Evolutionary conservation across 23 tunicate genomes (phyloP).

Genomic region (Styela clava): DNA sequence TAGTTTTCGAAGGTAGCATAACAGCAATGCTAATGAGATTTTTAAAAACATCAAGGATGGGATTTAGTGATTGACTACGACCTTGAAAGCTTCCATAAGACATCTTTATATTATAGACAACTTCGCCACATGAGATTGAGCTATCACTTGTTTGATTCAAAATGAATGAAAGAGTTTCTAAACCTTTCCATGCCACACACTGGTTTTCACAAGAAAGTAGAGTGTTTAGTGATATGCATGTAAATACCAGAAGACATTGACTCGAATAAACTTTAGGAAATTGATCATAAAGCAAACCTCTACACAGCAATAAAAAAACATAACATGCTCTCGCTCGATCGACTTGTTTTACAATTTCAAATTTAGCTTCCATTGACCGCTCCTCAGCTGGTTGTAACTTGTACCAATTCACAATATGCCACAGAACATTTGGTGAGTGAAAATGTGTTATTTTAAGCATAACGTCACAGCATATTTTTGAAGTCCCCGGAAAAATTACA

Average conservation of each 20-base stretch:
- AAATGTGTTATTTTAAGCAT: neutral
- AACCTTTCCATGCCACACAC: slow-evolving; percentile 27
- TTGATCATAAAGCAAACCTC: slow-evolving; percentile 10
- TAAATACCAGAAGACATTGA: neutral
- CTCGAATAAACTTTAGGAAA: slow-evolving; percentile 6
- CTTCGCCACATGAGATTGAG: neutral
- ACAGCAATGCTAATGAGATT: neutral
- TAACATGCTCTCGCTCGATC: slow-evolving; percentile 3
- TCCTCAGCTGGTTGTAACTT: slow-evolving; percentile 3
- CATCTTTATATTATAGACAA: neutral
- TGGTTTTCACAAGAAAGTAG: slow-evolving; percentile 18
- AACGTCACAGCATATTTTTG: neutral
- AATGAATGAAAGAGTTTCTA: slow-evolving; percentile 5
- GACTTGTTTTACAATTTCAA: slow-evolving; percentile 5
- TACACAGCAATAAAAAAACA: slow-evolving; percentile 5
- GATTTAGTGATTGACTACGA: neutral
- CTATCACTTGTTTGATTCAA: neutral
- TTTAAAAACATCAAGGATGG: neutral
- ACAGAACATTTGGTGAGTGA: slow-evolving; percentile 6
- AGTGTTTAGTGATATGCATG: neutral
- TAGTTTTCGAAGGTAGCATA: neutral
- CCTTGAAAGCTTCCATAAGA: neutral
- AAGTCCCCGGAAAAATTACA: neutral
- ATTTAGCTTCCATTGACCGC: neutral
- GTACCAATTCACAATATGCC: neutral